A percentile compares a stretch with the other conserved stretches of the same genome.
These are phyloP conservation scores for Neotoxoptera formosana DNA, from an alignment of 1,140 invertebrate species.

Conservation along the genomic window DNA sequence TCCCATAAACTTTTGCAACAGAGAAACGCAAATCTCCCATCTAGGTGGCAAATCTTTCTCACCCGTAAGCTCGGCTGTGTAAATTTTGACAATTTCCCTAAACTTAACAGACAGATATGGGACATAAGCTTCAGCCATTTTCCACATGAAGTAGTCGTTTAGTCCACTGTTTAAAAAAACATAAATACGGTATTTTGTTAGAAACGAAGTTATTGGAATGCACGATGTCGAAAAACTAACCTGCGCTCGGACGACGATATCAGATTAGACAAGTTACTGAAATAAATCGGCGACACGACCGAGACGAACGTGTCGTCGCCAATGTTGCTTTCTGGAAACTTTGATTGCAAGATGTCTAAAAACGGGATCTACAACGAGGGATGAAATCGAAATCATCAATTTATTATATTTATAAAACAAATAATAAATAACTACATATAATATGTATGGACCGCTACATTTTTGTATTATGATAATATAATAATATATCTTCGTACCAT, in stretches of 20 bases:
- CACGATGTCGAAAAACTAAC: slow-evolving; percentile 60
- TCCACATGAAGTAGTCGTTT: slow-evolving; percentile 73
- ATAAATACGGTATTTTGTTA: neutral
- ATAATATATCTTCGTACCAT: neutral
- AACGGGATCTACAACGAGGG: slow-evolving; percentile 66
- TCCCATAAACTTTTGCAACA: slow-evolving; percentile 67
- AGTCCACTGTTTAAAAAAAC: slow-evolving; percentile 64
- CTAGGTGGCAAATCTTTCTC: slow-evolving; percentile 65
- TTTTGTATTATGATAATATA: neutral
- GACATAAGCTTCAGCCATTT: slow-evolving; percentile 67
- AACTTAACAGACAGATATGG: slow-evolving; percentile 69
- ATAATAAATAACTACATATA: too few relatives aligned
- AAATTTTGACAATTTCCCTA: slow-evolving; percentile 66
- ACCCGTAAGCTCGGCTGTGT: slow-evolving; percentile 66
- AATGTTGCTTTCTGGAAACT: slow-evolving; percentile 68
- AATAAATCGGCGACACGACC: slow-evolving; percentile 67
- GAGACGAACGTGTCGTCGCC: slow-evolving; percentile 68
- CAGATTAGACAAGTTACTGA: slow-evolving; percentile 67
- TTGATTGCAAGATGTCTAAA: slow-evolving; percentile 67
- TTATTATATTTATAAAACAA: neutral
- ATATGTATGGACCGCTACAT: neutral
- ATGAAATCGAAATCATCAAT: neutral
- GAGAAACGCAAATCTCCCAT: slow-evolving; percentile 69
- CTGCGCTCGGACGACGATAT: slow-evolving; percentile 69
- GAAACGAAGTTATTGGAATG: neutral